Base-by-base conservation (phyloP, 2,888 invertebrate genomes). In the Spodoptera exigua region DNA sequence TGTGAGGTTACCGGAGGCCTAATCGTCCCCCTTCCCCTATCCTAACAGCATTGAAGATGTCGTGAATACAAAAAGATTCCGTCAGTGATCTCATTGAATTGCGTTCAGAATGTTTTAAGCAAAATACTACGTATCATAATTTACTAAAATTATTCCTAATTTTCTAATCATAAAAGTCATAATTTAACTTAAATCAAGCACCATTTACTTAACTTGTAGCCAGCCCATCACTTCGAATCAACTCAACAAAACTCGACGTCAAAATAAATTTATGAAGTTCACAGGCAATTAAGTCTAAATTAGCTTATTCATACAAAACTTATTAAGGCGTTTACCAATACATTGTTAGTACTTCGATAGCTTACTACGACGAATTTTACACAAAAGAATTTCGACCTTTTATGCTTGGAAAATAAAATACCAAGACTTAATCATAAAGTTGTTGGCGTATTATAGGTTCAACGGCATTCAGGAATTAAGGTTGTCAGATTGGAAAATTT, bases 381-480 rank as follows among this genome's bases (percentile, higher is more conserved):
- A 18, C 37, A 39, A 34, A 53, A 62, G 44, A 55, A 34, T 27
- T 40, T 10, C 18, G 34, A 56, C 36, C 69, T 55, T 61, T 37
- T 12, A 52, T 12, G 9, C 37, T 48, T 43, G 36, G 11, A 45
- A 56, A 55, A 45, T 39, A 48, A 53, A 36, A 52, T 48, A 51
- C 27, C 27, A 16, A 37, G 37, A 37, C n/a, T 21, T 67, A 21
- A 66, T 61, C 48, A 45, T 45, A 40, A 68, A 56, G 44, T 62
- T 56, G 11, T 43, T 18, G 43, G 7, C 40, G 32, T 61, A 36
- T 21, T 40, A 12, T 2, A 59, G 52, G 54, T 41, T 65, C 45
- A 66, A 49, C 11, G 34, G 7, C 17, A 35, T 46, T 66, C 17
- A 35, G 11, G 12, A 34, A 14, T 17, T 27, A 66, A 34, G 67